A percentile compares a stretch with the other conserved stretches of the same genome.
Evolutionary conservation across 2,888 invertebrate genomes (phyloP).

Genomic region (Argyresthia goedartella): DNA sequence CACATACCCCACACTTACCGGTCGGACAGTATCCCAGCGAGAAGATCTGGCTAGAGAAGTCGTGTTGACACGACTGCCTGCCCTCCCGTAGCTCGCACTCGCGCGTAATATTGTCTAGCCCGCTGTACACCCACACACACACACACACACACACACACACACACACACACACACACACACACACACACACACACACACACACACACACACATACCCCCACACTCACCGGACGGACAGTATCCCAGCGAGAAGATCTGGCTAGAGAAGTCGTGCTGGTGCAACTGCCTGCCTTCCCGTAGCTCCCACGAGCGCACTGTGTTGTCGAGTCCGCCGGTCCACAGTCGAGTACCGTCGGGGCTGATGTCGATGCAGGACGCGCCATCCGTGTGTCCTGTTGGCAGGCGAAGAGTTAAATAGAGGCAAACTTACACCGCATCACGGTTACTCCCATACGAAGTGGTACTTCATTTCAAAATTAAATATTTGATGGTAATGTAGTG

Average conservation of each 20-base stretch:
- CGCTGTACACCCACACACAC: no score
- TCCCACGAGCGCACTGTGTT: constrained; percentile 98
- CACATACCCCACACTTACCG: no score
- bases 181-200: no score
- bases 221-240: constrained; percentile 89
- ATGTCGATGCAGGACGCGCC: constrained; percentile 99
- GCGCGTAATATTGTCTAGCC: no score
- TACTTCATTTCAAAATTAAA: background rate
- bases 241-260: constrained; percentile 89
- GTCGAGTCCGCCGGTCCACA: constrained; percentile 95
- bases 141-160: no score
- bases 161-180: no score
- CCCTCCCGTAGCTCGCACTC: no score
- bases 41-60: no score
- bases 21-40: no score
- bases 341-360: constrained; percentile 89
- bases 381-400: constrained; percentile 84
- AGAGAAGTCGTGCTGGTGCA: constrained; percentile 96
- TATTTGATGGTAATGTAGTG: background rate
- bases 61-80: no score
- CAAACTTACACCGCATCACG: background rate
- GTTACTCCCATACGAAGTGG: no score
- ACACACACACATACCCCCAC: no score
- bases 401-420: background rate
- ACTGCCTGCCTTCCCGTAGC: constrained; percentile 89